Percentiles rank a stretch among this genome's conserved stretches.
phyloP scores from a whole-genome alignment of 2,888 invertebrate genomes.

The Melinopterus prodromus region DNA sequence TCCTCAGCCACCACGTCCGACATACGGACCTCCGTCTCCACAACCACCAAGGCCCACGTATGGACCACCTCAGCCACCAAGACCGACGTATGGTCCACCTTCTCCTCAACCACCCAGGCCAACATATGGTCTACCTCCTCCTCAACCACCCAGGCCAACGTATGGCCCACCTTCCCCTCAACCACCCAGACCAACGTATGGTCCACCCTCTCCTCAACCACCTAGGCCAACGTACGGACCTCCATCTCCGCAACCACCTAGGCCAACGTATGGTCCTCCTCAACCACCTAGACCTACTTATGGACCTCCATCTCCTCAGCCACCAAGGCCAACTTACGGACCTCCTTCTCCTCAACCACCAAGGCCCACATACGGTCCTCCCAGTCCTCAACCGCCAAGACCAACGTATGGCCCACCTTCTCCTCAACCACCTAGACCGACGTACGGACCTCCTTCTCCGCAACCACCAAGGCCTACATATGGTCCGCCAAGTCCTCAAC shows the following conservation, averaged over 20 bases:
- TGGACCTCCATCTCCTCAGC: constrained; percentile 36
- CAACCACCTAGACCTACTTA: constrained; percentile 39
- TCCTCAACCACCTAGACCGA: constrained; percentile 36
- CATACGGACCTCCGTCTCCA: constrained; percentile 38
- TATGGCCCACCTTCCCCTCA: constrained; percentile 42
- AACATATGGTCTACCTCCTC: constrained; percentile 36
- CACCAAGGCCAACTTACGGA: constrained; percentile 33
- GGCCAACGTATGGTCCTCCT: constrained; percentile 36
- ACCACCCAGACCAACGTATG: constrained; percentile 37
- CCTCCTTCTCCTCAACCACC: constrained; percentile 35
- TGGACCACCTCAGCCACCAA: constrained; percentile 34
- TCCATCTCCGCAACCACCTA: constrained; percentile 37
- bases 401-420: constrained; percentile 38
- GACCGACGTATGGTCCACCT: constrained; percentile 37
- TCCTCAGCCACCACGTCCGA: constrained; percentile 35
- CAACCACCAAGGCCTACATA: constrained; percentile 38
- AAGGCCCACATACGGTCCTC: constrained; percentile 38
- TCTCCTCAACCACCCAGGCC: constrained; percentile 31
- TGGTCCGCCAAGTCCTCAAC: constrained; percentile 35
- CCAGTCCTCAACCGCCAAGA: constrained; percentile 39
- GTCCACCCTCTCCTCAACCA: constrained; percentile 35
- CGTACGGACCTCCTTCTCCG: constrained; percentile 38
- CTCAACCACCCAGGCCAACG: constrained; percentile 31
- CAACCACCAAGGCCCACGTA: constrained; percentile 37
- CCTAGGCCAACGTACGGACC: constrained; percentile 38